Conservation (phyloP, 1,140 invertebrate species). For the Psix sp. region DNA sequence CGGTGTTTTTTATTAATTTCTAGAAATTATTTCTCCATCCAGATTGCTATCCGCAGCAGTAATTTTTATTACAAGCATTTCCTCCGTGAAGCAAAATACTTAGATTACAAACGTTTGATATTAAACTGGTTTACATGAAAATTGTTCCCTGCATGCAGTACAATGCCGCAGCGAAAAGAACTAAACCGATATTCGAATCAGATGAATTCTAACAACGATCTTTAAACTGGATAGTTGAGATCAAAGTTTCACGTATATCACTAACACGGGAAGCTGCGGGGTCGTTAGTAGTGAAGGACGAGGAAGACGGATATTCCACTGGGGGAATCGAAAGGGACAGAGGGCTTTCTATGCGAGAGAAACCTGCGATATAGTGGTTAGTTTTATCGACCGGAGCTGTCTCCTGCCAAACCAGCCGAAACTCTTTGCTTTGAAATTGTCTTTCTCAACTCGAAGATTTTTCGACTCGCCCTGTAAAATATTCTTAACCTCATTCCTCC, state of each 20-base stretch:
- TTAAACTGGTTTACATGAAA: too few species aligned
- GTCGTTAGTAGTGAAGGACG: constrained; percentile 30
- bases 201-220: too few species aligned
- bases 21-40: too few species aligned
- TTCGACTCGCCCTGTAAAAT: too few species aligned
- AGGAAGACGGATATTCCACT: constrained; percentile 24
- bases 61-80: too few species aligned
- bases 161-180: too few species aligned
- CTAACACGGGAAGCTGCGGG: constrained; percentile 9
- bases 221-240: constrained; percentile 12
- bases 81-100: neutral
- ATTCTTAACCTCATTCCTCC: neutral
- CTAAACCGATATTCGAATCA: too few species aligned
- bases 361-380: constrained; percentile 30
- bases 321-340: constrained; percentile 20
- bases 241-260: constrained; percentile 19
- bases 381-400: constrained; percentile 35
- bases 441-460: neutral
- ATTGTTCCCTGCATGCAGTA: too few species aligned
- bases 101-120: neutral
- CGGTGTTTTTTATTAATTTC: too few species aligned
- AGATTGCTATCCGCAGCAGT: too few species aligned
- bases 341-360: constrained; percentile 11
- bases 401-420: constrained; percentile 17
- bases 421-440: constrained; percentile 28